Percentiles rank a stretch among this genome's conserved stretches.
phyloP scores from a whole-genome alignment of 2,888 invertebrate species.

The Troides helena region DNA sequence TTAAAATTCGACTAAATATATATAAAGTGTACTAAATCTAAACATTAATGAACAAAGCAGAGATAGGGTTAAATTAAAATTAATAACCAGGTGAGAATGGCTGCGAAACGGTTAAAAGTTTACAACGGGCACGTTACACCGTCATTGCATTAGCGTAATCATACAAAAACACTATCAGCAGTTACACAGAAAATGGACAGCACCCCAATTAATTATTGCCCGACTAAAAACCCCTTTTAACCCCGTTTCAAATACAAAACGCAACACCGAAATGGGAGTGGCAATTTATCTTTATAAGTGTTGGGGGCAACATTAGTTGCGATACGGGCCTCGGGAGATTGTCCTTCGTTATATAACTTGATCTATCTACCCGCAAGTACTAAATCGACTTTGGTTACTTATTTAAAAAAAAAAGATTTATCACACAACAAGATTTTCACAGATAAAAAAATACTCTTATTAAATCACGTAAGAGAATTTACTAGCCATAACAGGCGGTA shows the following conservation, averaged over 20 bases:
- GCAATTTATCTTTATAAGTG: constrained; percentile 70
- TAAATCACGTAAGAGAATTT: too few relatives aligned
- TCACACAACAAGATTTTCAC: too few relatives aligned
- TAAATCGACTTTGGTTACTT: constrained; percentile 19
- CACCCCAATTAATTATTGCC: constrained; percentile 69
- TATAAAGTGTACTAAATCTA: too few relatives aligned
- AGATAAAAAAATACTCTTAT: too few relatives aligned
- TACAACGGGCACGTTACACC: not conserved
- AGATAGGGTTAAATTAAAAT: too few relatives aligned
- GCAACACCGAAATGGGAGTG: constrained; percentile 52
- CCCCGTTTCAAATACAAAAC: constrained; percentile 53
- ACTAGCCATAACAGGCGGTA: too few relatives aligned
- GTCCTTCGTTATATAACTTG: constrained; percentile 56
- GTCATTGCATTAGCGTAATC: constrained; percentile 22
- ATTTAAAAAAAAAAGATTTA: not conserved
- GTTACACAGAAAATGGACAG: constrained; percentile 55
- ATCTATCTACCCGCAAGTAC: constrained; percentile 42
- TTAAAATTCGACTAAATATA: too few relatives aligned
- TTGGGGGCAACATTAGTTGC: constrained; percentile 47
- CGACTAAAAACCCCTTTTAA: constrained; percentile 66
- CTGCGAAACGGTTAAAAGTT: too few relatives aligned
- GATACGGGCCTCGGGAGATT: constrained; percentile 28
- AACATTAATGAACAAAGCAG: too few relatives aligned
- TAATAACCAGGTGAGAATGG: too few relatives aligned
- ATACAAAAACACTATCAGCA: constrained; percentile 51